Evolutionary conservation across 2,888 invertebrate genomes (phyloP), one percentile per base, ranked within the genome.

Genomic region (Hybos culiciformis): DNA sequence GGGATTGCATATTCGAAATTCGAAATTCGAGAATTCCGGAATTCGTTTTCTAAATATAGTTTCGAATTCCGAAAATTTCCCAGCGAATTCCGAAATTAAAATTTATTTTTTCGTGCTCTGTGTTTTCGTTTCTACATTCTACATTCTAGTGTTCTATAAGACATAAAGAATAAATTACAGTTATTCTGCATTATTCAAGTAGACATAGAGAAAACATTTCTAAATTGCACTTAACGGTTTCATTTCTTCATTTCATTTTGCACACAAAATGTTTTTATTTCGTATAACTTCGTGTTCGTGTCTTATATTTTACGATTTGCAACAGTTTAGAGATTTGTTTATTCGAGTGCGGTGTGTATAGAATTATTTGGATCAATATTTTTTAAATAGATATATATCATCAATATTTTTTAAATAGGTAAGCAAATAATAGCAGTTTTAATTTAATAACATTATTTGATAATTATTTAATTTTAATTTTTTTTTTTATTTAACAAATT

Each of bases 201-300:
- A 36, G 36, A 12, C 36, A 36, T 36, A 36, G 36, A 36, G 36
- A 36, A 36, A 36, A 36, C 36, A 36, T 36, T 17, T 15, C 36
- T 36, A 36, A 36, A 36, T 36, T 36, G 18, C 36, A 36, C 18
- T 36, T 36, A 36, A 36, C 36, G 36, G 36, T 36, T 36, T 36
- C 36, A 36, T 36, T 36, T 36, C 17, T 36, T 36, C 36, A 36
- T 17, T 36, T 36, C 18, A 36, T 36, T 18, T 36, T 36, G 18
- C 36, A 36, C 36, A 36, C 36, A 36, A 36, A 36, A 36, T 36
- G 17, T 36, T 36, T 36, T 18, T 36, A 36, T 36, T 36, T 36
- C 36, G 17, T 36, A 36, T 36, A 36, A 36, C 36, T 36, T 36
- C 36, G 36, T 36, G 36, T 36, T 36, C 36, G 36, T 36, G 36